Percentiles rank a stretch among this genome's conserved stretches.
phyloP scores from a whole-genome alignment of 2,797 vertebrate genomes.

The Pogoniulus pusillus region DNA sequence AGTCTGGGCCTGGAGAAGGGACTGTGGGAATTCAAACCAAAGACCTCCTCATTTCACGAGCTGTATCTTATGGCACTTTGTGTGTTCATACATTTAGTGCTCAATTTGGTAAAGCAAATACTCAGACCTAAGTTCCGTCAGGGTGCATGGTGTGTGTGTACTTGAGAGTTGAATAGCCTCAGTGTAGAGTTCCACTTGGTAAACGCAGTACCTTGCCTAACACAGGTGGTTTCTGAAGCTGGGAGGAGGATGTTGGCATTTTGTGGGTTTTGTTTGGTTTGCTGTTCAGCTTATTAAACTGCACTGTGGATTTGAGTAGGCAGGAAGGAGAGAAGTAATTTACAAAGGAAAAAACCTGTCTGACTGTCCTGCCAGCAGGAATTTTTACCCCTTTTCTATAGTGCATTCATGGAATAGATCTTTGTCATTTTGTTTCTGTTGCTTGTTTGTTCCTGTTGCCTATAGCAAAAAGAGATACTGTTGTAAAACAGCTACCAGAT shows the following conservation, averaged over 20 bases:
- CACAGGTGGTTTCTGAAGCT: neutral
- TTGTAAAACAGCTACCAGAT: too few species aligned
- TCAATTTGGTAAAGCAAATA: neutral
- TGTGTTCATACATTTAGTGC: neutral
- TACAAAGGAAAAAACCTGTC: neutral
- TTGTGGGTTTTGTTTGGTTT: neutral
- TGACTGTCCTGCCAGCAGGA: constrained; percentile 16
- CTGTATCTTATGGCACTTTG: neutral
- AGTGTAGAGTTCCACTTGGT: neutral
- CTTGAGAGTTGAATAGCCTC: neutral
- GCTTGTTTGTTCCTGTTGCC: constrained; percentile 29
- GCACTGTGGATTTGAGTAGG: neutral
- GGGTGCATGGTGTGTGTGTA: rapidly evolving
- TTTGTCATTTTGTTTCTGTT: constrained; percentile 37
- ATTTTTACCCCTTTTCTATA: constrained; percentile 38
- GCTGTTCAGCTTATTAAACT: neutral
- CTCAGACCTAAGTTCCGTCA: neutral
- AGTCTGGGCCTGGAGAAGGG: neutral
- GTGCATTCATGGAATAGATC: constrained; percentile 47
- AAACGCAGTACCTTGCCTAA: neutral
- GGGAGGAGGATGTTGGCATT: neutral
- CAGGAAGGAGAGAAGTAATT: constrained; percentile 9
- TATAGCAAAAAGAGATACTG: constrained; percentile 33
- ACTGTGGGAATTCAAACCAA: neutral
- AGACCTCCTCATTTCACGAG: neutral